phyloP scores from a whole-genome alignment of 2,113 vertebrate genomes.

The Manacus vitellinus region DNA sequence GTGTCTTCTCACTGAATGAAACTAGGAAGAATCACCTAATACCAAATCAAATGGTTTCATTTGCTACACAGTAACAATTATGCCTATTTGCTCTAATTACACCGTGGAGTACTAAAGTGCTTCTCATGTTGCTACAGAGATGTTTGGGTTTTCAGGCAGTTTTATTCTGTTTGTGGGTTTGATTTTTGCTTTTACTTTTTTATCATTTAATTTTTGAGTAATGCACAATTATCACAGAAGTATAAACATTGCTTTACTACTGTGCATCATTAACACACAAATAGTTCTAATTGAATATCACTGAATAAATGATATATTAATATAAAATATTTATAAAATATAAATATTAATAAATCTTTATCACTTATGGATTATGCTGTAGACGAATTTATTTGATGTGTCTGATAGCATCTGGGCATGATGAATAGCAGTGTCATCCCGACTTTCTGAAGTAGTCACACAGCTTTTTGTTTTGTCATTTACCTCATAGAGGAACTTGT shows the following conservation, averaged over 20 bases:
- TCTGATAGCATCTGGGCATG: neutral
- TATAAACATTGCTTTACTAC: neutral
- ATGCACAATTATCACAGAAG: neutral
- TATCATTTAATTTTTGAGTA: neutral
- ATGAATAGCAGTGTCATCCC: neutral
- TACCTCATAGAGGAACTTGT: neutral
- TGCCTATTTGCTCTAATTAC: neutral
- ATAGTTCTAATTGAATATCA: slow-evolving; percentile 42
- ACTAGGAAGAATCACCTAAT: neutral
- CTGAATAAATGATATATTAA: neutral
- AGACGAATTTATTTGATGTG: neutral
- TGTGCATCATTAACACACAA: neutral
- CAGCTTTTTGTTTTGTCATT: neutral
- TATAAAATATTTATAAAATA: too few relatives aligned
- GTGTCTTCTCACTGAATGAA: neutral
- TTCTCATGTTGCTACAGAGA: neutral
- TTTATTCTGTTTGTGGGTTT: neutral
- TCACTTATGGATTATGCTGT: neutral
- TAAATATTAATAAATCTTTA: slow-evolving; percentile 35
- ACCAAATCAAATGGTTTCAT: neutral
- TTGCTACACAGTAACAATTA: neutral
- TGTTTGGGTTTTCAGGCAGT: neutral
- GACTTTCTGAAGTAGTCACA: neutral
- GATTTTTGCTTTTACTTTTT: neutral
- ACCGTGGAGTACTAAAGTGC: neutral